A percentile compares a stretch with the other conserved stretches of the same genome.
These are phyloP conservation scores for Empidonax traillii DNA, from an alignment of 2,113 vertebrate genomes.

Conservation along the genomic window DNA sequence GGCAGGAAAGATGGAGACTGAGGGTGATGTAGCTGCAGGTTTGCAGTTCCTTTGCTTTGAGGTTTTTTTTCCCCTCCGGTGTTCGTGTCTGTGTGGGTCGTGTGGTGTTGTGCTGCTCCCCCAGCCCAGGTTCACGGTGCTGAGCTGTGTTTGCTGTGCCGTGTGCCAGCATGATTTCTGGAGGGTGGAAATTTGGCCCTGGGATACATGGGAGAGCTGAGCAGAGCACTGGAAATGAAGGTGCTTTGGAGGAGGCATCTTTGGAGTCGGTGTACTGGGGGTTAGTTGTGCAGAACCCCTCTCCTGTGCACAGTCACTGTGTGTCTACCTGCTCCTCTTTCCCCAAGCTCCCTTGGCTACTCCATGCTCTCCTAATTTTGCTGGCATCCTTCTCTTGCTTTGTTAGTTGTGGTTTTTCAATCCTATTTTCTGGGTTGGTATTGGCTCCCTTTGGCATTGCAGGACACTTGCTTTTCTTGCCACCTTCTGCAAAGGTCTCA, in stretches of 20 bases:
- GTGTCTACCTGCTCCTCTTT: not conserved
- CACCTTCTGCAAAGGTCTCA: not conserved
- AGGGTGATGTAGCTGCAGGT: not conserved
- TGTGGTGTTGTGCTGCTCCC: not conserved
- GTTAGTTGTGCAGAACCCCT: not conserved
- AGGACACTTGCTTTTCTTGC: not conserved
- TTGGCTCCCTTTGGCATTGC: not conserved
- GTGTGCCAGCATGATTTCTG: rapidly evolving
- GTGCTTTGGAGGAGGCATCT: not conserved
- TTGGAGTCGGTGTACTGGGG: not conserved
- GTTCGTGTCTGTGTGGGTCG: not conserved
- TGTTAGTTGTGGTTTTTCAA: not conserved
- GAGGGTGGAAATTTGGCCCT: not conserved
- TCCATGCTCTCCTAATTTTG: not conserved
- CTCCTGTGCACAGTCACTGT: not conserved
- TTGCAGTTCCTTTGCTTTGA: not conserved
- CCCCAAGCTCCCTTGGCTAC: not conserved
- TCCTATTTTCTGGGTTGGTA: not conserved
- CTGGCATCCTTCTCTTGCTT: not conserved
- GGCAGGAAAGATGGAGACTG: not conserved
- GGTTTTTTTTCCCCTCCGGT: rapidly evolving
- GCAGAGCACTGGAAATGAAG: not conserved
- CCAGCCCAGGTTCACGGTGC: not conserved
- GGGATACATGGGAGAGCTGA: not conserved
- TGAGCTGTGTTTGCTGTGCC: not conserved